phyloP scores from a whole-genome alignment of 2,888 invertebrate species.

The Lapara coniferarum region DNA sequence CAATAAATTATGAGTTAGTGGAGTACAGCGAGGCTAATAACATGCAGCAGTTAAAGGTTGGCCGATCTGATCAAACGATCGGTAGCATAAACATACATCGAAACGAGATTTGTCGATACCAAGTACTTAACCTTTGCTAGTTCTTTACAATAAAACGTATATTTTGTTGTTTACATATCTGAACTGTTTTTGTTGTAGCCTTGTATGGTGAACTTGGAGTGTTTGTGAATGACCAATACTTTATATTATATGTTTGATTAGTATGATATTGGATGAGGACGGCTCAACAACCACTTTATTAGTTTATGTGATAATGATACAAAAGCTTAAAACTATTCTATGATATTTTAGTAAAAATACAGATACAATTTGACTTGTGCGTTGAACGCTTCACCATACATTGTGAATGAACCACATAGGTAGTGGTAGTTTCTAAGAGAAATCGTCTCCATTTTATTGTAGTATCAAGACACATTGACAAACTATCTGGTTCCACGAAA shows the following conservation, averaged over 20 bases:
- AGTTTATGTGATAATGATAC: not conserved
- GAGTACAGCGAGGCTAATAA: constrained; percentile 14
- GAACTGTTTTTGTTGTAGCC: not conserved
- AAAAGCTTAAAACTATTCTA: too few species aligned
- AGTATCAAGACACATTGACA: not conserved
- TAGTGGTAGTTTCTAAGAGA: too few species aligned
- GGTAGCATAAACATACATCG: constrained; percentile 21
- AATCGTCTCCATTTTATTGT: not conserved
- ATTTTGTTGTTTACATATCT: not conserved
- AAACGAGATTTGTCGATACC: constrained; percentile 14
- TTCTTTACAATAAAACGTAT: constrained; percentile 8
- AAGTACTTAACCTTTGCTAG: constrained; percentile 15
- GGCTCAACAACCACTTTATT: not conserved
- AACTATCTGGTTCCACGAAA: too few species aligned
- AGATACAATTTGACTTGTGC: too few species aligned
- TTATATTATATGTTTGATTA: not conserved
- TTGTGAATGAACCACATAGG: too few species aligned
- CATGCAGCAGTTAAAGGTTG: constrained; percentile 11
- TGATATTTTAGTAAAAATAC: too few species aligned
- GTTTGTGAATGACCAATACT: not conserved
- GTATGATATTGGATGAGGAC: too few species aligned
- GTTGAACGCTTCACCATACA: too few species aligned
- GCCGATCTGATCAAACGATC: constrained; percentile 15
- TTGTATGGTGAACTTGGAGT: not conserved
- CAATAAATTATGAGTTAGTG: not conserved